phyloP scores from a whole-genome alignment of 1,140 invertebrate species.

The Drosophila malerkotliana region DNA sequence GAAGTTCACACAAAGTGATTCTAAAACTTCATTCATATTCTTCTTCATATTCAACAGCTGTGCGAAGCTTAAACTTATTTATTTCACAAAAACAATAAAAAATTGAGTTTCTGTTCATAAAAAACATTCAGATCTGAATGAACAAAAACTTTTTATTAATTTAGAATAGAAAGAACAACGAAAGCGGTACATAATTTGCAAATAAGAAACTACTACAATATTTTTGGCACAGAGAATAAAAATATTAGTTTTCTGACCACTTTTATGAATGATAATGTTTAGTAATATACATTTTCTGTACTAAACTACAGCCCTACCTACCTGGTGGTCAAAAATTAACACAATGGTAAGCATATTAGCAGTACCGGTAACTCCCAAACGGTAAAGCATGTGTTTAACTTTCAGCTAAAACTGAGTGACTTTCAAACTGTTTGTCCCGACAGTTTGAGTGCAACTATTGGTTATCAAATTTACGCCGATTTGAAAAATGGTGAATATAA shows the following conservation, averaged over 20 bases:
- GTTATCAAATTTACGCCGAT: slow-evolving; percentile 49
- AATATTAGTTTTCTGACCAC: no score
- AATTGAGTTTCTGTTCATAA: not conserved
- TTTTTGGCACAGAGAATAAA: no score
- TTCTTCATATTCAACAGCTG: not conserved
- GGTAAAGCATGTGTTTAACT: not conserved
- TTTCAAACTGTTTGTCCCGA: slow-evolving; percentile 26
- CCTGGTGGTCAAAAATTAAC: not conserved
- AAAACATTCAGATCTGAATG: not conserved
- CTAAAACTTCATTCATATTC: no score
- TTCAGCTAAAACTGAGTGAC: slow-evolving; percentile 34
- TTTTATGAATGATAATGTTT: no score
- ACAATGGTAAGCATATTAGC: slow-evolving; percentile 40
- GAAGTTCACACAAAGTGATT: not conserved
- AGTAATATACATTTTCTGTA: no score
- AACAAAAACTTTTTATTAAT: not conserved
- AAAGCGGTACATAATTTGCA: not conserved
- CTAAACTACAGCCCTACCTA: no score
- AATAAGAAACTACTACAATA: no score
- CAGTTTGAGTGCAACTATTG: slow-evolving; percentile 41
- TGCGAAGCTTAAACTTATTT: not conserved
- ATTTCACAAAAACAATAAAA: not conserved
- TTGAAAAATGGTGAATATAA: slow-evolving; percentile 46
- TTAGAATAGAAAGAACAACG: not conserved
- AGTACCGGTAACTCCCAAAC: not conserved